Evolutionary conservation across 2,113 vertebrate species (phyloP), one percentile per base, ranked within the genome.

Genomic region (Hucho hucho): DNA sequence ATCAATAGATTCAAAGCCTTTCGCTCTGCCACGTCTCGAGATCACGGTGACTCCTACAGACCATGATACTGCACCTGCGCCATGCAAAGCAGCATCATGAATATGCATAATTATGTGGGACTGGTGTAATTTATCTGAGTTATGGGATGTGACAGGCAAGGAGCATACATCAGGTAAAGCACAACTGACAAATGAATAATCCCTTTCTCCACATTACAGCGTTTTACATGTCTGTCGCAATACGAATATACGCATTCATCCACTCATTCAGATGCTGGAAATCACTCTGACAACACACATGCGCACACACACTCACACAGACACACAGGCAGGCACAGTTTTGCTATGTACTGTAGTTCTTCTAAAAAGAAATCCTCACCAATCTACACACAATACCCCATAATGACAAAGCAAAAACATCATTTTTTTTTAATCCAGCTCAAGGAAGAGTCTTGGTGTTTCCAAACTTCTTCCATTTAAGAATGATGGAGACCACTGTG

Each of bases 61-160:
- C 87, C 79, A 74, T 84, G 81, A 89, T 92, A 86, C 12, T 9
- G 11, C 4, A 26, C 87, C 90, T 92, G 88, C 49, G 4, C 82
- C 93, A 95, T 95, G 94, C 93, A 97, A 96, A 97, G 89, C 89
- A 93, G 86, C 79, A 79, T 92, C 90, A 94, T 95, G 94, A 96
- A 97, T 96, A 97, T 95, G 94, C 81, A 58, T 94, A 95, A 95
- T 97, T 97, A 95, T 94, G 92, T 91, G 93, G 88, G 94, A 93
- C 92, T 87, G 92, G 90, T 91, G 91, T 95, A 94, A 96, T 96
- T 96, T 96, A 93, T 93, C 94, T 91, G 90, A 89, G 90, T 96
- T 97, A 97, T 95, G 89, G 79, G 81, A 94, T 93, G 93, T 96
- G 95, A 95, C 93, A 85, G 94, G 91, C 92, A 92, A 94, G 89